phyloP scores from a whole-genome alignment of 2,797 vertebrate genomes.

The Sebastiscus albofasciatus region DNA sequence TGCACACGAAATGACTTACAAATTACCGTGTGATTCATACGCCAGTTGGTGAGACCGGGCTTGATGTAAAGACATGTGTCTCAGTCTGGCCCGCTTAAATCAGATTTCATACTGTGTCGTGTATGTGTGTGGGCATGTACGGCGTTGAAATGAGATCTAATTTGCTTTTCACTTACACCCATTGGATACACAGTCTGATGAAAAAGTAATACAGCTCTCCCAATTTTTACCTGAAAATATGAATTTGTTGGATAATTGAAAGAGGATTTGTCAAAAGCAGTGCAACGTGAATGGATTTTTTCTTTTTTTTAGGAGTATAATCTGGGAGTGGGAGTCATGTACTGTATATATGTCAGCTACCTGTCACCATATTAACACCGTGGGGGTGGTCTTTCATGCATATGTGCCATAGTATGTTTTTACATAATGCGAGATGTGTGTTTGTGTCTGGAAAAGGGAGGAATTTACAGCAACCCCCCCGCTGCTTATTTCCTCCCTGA shows the following conservation, averaged over 20 bases:
- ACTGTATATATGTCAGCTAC: neutral
- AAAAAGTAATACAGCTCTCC: neutral
- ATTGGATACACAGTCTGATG: neutral
- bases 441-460: conserved; percentile 29
- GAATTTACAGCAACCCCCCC: conserved; percentile 17
- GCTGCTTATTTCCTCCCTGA: neutral
- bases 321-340: conserved; percentile 29
- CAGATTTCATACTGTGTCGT: conserved; percentile 31
- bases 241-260: neutral
- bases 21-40: neutral
- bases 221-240: neutral
- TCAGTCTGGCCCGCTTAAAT: conserved; percentile 34
- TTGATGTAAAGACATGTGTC: conserved; percentile 1
- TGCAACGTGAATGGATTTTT: neutral
- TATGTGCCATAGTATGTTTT: neutral
- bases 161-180: conserved; percentile 23
- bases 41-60: neutral
- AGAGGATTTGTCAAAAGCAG: conserved; percentile 4
- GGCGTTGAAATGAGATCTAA: conserved; percentile 24
- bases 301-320: neutral
- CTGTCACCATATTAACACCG: conserved; percentile 9
- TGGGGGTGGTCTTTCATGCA: neutral
- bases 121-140: conserved; percentile 12
- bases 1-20: neutral
- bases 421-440: conserved; percentile 6